phyloP scores from a whole-genome alignment of 2,888 invertebrate genomes.

The Drosophila subsilvestris region DNA sequence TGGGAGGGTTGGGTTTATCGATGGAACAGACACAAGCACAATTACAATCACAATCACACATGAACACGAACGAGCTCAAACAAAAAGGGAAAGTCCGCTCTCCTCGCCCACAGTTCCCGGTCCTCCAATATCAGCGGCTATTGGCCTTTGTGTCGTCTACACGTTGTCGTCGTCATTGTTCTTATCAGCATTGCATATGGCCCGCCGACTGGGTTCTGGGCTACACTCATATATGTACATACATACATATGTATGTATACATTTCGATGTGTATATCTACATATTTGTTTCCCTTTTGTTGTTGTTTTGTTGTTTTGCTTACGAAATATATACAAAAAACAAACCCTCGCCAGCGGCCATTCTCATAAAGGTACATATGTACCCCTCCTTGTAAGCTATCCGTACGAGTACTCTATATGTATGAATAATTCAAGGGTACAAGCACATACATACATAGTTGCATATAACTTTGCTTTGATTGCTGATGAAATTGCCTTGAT shows the following conservation, averaged over 20 bases:
- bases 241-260: constrained; percentile 10
- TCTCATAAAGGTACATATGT: constrained; percentile 3
- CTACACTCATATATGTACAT: not conserved
- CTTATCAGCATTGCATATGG: constrained; percentile 63
- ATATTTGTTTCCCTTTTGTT: constrained; percentile 20
- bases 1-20: constrained; percentile 25
- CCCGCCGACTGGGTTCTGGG: constrained; percentile 18
- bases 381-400: too few species aligned
- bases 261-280: constrained; percentile 6
- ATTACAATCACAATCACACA: not conserved
- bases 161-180: constrained; percentile 53
- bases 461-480: not conserved
- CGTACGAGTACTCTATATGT: constrained; percentile 2
- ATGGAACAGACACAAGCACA: constrained; percentile 8
- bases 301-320: constrained; percentile 7
- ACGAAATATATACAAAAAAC: not conserved
- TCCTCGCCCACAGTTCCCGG: constrained; percentile 8
- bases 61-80: constrained; percentile 6
- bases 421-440: constrained; percentile 61
- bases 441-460: constrained; percentile 19
- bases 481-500: not conserved
- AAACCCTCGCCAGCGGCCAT: not conserved
- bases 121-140: constrained; percentile 61
- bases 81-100: constrained; percentile 63
- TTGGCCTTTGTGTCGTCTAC: constrained; percentile 65